phyloP scores from a whole-genome alignment of 2,797 vertebrate genomes.

The Serranus cabrilla region DNA sequence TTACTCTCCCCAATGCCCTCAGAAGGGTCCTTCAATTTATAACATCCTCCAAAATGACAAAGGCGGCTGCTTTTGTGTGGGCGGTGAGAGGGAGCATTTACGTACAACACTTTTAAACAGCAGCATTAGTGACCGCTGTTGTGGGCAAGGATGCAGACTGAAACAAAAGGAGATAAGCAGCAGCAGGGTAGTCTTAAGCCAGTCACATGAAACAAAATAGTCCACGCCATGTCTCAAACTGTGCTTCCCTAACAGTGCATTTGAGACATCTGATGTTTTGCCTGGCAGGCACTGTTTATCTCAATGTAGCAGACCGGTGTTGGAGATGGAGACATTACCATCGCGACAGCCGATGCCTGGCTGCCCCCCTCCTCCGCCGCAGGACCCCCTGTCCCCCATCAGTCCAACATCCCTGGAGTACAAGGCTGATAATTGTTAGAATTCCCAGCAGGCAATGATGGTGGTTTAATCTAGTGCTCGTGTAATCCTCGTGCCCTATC shows the following conservation, averaged over 20 bases:
- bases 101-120: slow-evolving; percentile 57
- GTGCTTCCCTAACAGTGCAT: slow-evolving; percentile 65
- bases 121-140: slow-evolving; percentile 46
- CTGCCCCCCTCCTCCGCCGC: slow-evolving; percentile 63
- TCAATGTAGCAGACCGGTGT: slow-evolving; percentile 77
- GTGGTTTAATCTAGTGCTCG: slow-evolving; percentile 84
- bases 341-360: slow-evolving; percentile 43
- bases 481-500: slow-evolving; percentile 84
- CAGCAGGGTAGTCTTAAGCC: slow-evolving; percentile 72
- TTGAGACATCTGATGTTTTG: slow-evolving; percentile 75
- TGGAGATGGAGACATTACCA: slow-evolving; percentile 76
- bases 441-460: slow-evolving; percentile 82
- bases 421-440: slow-evolving; percentile 84
- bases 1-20: slow-evolving; percentile 69
- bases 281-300: slow-evolving; percentile 84
- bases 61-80: slow-evolving; percentile 65
- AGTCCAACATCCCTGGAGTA: slow-evolving; percentile 72
- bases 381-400: slow-evolving; percentile 57
- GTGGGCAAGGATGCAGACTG: slow-evolving; percentile 53
- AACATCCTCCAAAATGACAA: slow-evolving; percentile 72
- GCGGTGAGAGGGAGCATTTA: slow-evolving; percentile 65
- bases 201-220: slow-evolving; percentile 66
- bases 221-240: slow-evolving; percentile 61
- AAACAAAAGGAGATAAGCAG: slow-evolving; percentile 79
- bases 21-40: slow-evolving; percentile 83